Conservation (phyloP, 2,797 vertebrate genomes). For the Platalea minor region DNA sequence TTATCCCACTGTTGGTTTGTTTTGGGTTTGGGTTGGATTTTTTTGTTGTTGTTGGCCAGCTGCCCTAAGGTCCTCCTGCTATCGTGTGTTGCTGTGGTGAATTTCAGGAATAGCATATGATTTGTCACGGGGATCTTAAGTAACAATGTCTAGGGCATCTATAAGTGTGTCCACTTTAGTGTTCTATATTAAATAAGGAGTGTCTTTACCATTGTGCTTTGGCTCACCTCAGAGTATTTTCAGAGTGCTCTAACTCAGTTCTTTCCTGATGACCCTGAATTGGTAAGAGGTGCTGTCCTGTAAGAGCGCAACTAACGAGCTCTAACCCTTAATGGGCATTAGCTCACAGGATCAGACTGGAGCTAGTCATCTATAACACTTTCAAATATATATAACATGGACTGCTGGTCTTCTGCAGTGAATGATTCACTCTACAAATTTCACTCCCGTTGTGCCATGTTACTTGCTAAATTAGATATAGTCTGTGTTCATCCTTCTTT, state of each 20-base stretch:
- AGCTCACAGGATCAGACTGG: not conserved
- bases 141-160: not conserved
- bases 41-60: not conserved
- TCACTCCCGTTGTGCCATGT: not conserved
- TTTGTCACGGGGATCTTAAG: not conserved
- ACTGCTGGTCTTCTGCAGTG: not conserved
- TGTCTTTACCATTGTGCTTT: not conserved
- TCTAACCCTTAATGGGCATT: not conserved
- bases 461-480: not conserved
- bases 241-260: not conserved
- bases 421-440: not conserved
- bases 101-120: not conserved
- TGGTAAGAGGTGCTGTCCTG: not conserved
- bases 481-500: not conserved
- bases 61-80: not conserved
- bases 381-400: not conserved
- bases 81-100: not conserved
- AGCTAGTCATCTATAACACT: not conserved
- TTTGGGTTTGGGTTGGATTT: not conserved
- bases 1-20: not conserved
- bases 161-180: not conserved
- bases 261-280: not conserved
- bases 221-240: not conserved
- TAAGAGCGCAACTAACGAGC: not conserved
- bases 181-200: not conserved